phyloP scores from a whole-genome alignment of 2,888 invertebrate genomes.

The Cotesia congregata region DNA sequence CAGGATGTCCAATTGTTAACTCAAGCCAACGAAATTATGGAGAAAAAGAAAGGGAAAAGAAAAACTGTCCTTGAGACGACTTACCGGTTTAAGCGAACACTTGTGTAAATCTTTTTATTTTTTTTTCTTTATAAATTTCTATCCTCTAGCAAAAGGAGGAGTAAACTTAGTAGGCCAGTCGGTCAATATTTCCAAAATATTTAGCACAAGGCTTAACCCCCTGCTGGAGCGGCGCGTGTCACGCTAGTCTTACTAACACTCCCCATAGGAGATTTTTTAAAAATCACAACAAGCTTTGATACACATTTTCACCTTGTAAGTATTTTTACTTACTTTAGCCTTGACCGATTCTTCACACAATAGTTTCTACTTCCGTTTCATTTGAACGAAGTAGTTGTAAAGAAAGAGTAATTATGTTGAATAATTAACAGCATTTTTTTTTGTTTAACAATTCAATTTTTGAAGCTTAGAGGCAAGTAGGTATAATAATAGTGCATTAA shows the following conservation, averaged over 20 bases:
- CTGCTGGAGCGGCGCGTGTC: slow-evolving; percentile 36
- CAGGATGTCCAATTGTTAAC: neutral
- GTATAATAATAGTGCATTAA: too few species aligned
- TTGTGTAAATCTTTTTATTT: slow-evolving; percentile 1
- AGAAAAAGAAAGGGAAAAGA: neutral
- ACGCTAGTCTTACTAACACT: slow-evolving; percentile 3
- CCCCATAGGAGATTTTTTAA: slow-evolving; percentile 30
- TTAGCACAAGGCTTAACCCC: slow-evolving; percentile 51
- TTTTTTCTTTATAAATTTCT: neutral
- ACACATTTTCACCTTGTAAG: neutral
- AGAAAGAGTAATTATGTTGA: slow-evolving; percentile 38
- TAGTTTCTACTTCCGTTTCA: slow-evolving; percentile 5
- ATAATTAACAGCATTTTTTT: neutral
- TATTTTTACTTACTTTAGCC: neutral
- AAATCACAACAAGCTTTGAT: slow-evolving; percentile 20
- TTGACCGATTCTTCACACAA: neutral
- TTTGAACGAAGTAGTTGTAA: slow-evolving; percentile 13
- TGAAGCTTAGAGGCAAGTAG: too few species aligned
- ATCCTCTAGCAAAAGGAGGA: neutral
- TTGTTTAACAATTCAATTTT: too few species aligned
- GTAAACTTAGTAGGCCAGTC: slow-evolving; percentile 35
- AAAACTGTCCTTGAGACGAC: neutral
- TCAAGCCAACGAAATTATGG: neutral
- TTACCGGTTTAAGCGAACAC: neutral
- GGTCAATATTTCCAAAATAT: slow-evolving; percentile 65